phyloP scores from a whole-genome alignment of 2,888 invertebrate species.

The Tryphoninae sp. region DNA sequence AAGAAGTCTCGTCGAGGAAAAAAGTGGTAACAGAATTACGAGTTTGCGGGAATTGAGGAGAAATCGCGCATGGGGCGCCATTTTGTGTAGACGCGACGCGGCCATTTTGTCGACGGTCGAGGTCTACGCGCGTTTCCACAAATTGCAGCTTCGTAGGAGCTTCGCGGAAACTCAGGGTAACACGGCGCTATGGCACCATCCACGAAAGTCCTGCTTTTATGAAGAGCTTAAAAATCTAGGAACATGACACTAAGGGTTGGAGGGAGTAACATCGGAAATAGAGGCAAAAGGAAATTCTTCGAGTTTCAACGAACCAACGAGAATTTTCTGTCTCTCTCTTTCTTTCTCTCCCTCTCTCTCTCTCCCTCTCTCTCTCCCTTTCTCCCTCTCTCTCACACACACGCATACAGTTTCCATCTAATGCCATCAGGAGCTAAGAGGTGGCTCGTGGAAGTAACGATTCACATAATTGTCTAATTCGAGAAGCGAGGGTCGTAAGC shows the following conservation, averaged over 20 bases:
- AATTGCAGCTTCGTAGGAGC: conserved; percentile 48
- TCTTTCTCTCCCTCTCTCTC: background rate
- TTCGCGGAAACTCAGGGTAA: conserved; percentile 4
- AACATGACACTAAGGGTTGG: too few species aligned
- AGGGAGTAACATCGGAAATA: too few species aligned
- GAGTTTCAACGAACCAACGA: too few species aligned
- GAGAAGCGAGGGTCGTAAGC: background rate
- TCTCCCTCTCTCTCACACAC: background rate
- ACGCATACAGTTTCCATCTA: background rate
- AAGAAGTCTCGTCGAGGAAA: conserved; percentile 2
- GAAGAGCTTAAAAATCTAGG: too few species aligned
- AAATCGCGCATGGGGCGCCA: background rate
- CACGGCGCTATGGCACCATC: background rate
- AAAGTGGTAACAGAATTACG: conserved; percentile 2
- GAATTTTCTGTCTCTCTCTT: background rate
- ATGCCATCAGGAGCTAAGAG: background rate
- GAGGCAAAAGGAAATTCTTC: too few species aligned
- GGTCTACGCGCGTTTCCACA: conserved; percentile 18
- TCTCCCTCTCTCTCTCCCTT: background rate
- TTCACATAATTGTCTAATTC: conserved; percentile 44
- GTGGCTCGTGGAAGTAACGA: conserved; percentile 29
- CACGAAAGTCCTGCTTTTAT: background rate
- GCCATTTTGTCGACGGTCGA: conserved; percentile 5
- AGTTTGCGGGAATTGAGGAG: conserved; percentile 13
- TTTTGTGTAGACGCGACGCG: background rate